Evolutionary conservation across 2,888 invertebrate genomes (phyloP).

Genomic region (Orthosia gracilis): DNA sequence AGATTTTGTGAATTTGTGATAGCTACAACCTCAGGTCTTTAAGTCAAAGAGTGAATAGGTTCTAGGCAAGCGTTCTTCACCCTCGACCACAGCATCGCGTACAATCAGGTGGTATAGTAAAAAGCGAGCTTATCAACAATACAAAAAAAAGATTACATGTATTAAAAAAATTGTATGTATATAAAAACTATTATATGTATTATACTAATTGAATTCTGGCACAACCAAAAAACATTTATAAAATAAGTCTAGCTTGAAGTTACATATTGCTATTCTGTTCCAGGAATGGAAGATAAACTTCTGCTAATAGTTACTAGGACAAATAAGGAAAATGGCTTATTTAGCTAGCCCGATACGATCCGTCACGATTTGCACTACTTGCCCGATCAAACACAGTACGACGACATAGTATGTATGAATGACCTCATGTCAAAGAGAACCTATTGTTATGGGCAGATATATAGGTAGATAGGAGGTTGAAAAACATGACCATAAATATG

Average conservation of each 20-base stretch:
- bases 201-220: not conserved
- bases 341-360: constrained; percentile 46
- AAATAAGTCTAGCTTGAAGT: not conserved
- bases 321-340: constrained; percentile 58
- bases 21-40: too few relatives aligned
- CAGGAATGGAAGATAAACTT: constrained; percentile 18
- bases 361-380: constrained; percentile 55
- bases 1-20: too few relatives aligned
- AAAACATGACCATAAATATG: constrained; percentile 50
- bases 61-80: too few relatives aligned
- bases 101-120: too few relatives aligned
- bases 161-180: too few relatives aligned
- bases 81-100: too few relatives aligned
- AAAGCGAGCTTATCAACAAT: too few relatives aligned
- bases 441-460: constrained; percentile 44
- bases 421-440: constrained; percentile 55
- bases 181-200: not conserved
- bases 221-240: not conserved
- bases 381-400: constrained; percentile 41
- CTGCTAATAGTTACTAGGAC: constrained; percentile 6
- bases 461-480: constrained; percentile 35
- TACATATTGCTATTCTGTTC: constrained; percentile 4
- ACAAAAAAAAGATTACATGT: too few relatives aligned
- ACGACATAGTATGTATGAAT: constrained; percentile 28
- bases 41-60: too few relatives aligned